These are phyloP conservation scores for Choristoneura fumiferana DNA, from an alignment of 1,140 invertebrate genomes.

Conservation along the genomic window DNA sequence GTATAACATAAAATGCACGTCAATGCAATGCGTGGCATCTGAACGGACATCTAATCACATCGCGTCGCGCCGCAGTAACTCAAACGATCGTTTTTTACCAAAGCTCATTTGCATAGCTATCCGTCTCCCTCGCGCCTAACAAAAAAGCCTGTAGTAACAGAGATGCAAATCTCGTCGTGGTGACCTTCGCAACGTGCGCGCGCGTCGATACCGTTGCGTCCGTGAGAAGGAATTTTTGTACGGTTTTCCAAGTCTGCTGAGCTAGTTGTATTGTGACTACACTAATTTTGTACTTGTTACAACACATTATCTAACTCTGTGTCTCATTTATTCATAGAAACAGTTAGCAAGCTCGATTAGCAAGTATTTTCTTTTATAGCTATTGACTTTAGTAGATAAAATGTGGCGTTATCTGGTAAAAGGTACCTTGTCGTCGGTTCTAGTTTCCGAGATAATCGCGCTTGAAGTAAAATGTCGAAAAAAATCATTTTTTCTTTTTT, in stretches of 20 bases:
- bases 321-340: background rate
- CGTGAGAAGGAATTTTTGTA: conserved; percentile 61
- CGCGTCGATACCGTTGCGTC: conserved; percentile 59
- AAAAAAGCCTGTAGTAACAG: conserved; percentile 25
- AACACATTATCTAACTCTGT: too few relatives aligned
- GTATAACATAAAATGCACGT: conserved; percentile 8
- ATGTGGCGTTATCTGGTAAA: too few relatives aligned
- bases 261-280: conserved; percentile 22
- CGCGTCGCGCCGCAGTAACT: conserved; percentile 45
- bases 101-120: conserved; percentile 50
- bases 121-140: conserved; percentile 28
- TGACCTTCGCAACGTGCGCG: conserved; percentile 54
- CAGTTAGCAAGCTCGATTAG: too few relatives aligned
- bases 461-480: too few relatives aligned
- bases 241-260: conserved; percentile 33
- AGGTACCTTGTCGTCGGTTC: too few relatives aligned
- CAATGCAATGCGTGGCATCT: conserved; percentile 2
- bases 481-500: too few relatives aligned
- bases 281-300: too few relatives aligned
- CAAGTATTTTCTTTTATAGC: too few relatives aligned
- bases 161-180: conserved; percentile 35
- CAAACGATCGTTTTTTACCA: conserved; percentile 50
- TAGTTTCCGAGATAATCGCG: too few relatives aligned
- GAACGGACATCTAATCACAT: conserved; percentile 6
- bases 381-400: too few relatives aligned